A percentile compares a stretch with the other conserved stretches of the same genome.
These are phyloP conservation scores for Oryctolagus cuniculus DNA, from an alignment of 2,113 vertebrate genomes.

Conservation along the genomic window mOryCun1.1 NC_091453.1:123772501-123773000, in stretches of 20 bases:
- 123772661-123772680: neutral
- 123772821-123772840: conserved; percentile 4
- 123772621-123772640: neutral
- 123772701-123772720: neutral
- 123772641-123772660: conserved; percentile 50
- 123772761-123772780: conserved; percentile 31
- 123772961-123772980: neutral
- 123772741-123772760: conserved; percentile 28
- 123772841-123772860: neutral
- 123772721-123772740: conserved; percentile 37
- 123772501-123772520: neutral
- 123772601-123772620: neutral
- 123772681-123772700: conserved; percentile 17
- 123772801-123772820: neutral
- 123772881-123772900: neutral
- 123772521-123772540: neutral
- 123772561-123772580: conserved; percentile 5
- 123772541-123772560: neutral
- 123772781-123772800: conserved; percentile 18
- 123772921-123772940: neutral
- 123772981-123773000: neutral
- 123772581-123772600: conserved; percentile 31
- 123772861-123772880: conserved; percentile 30
- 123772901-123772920: neutral
- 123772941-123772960: neutral